Base-by-base conservation (phyloP, 2,113 vertebrate genomes). In the Rhadina sibilatrix region DNA sequence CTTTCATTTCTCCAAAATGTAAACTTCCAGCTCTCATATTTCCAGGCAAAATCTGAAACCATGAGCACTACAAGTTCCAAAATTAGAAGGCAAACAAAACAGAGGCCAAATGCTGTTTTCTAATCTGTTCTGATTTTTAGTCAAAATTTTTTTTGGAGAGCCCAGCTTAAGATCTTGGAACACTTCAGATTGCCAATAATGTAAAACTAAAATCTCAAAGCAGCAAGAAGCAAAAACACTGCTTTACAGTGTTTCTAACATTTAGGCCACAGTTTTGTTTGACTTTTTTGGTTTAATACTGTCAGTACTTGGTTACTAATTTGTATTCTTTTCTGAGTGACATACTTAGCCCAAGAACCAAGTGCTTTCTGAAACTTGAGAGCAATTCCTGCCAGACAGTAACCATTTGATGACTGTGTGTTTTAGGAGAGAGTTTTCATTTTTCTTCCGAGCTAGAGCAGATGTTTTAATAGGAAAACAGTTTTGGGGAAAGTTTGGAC, bases 1-100 rank as follows among this genome's bases (percentile, higher is more conserved):
- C 87, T 91, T 96, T 95, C 74, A 79, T 96, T 95, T 96, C 91
- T 95, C 94, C 87, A 93, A 93, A 94, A 95, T 83, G 91, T 97
- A 97, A 97, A 97, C 94, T 96, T 95, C 77, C 70, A 97, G 56
- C 84, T 95, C 84, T 96, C 14, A 16, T 71, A 95, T 94, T 97
- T 96, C 81, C 74, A 95, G 93, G 91, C 90, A 96, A 93, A 97
- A 95, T 94, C 89, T 96, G 94, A 96, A 96, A 95, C 69, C 94
- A 79, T 13, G 69, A 95, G 42, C 93, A 78, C 76, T 92, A 87
- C 69, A 78, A 83, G 69, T 91, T 95, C 96, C 95, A 96, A 95
- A 97, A 96, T 95, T 97, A 97, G 95, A 96, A 96, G 91, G 95
- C 93, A 96, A 97, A 96, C 95, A 96, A 94, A 96, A 84, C 57